A percentile compares a stretch with the other conserved stretches of the same genome.
Conservation (phyloP, 2,888 invertebrate genomes). For the Dicycla oo region DNA sequence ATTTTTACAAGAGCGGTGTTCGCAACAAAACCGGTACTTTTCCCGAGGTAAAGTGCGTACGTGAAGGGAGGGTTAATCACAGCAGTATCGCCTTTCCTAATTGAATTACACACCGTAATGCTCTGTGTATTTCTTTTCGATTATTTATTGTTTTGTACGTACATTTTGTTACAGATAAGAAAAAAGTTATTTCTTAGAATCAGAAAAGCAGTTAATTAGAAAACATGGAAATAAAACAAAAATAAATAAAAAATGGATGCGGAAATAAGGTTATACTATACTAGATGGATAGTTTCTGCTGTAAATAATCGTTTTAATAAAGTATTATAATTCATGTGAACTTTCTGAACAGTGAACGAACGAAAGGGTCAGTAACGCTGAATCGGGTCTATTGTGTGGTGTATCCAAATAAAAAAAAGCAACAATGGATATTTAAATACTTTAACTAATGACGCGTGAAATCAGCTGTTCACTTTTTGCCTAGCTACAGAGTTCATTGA, state of each 20-base stretch:
- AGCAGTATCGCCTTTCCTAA: constrained; percentile 46
- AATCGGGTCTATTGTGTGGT: no score
- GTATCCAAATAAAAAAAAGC: no score
- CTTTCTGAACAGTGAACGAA: background rate
- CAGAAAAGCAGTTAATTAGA: background rate
- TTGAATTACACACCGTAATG: constrained; percentile 50
- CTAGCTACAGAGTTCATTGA: no score
- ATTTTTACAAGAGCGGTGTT: constrained; percentile 58
- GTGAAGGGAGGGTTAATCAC: constrained; percentile 59
- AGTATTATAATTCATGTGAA: no score
- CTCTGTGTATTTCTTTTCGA: constrained; percentile 22
- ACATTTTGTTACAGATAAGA: background rate
- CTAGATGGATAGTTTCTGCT: background rate
- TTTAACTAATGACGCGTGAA: no score
- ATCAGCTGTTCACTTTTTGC: no score
- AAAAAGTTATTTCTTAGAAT: background rate
- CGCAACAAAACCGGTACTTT: constrained; percentile 51
- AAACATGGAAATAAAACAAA: no score
- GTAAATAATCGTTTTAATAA: background rate
- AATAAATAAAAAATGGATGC: background rate
- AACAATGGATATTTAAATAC: no score
- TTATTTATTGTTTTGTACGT: constrained; percentile 33
- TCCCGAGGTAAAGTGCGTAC: constrained; percentile 59
- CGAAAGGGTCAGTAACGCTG: background rate
- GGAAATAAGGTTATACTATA: background rate